Evolutionary conservation across 1,140 invertebrate genomes (phyloP).

Genomic region (Caenorhabditis remanei): DNA sequence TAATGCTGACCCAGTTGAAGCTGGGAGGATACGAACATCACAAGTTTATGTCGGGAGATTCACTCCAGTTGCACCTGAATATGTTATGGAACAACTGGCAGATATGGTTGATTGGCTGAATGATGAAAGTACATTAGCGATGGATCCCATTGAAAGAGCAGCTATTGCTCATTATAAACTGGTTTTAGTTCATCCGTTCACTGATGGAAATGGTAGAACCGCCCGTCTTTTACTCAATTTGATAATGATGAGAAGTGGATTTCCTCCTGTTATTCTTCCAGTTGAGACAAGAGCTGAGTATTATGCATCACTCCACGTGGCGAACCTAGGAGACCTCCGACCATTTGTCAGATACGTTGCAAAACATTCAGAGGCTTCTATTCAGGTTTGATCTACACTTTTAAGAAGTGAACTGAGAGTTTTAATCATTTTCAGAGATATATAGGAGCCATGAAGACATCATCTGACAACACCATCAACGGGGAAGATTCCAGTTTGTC

Average conservation of each 20-base stretch:
- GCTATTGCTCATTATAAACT: constrained; percentile 95
- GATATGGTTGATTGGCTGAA: constrained; percentile 90
- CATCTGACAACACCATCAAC: neutral
- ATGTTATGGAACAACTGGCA: constrained; percentile 88
- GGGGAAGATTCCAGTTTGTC: neutral
- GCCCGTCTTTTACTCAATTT: constrained; percentile 95
- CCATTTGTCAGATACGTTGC: constrained; percentile 96
- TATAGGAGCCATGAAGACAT: constrained; percentile 36
- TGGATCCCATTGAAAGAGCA: constrained; percentile 92
- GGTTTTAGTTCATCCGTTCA: constrained; percentile 80
- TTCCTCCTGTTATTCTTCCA: constrained; percentile 87
- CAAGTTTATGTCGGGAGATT: constrained; percentile 77
- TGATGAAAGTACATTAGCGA: constrained; percentile 85
- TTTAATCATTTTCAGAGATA: neutral
- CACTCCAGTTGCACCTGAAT: constrained; percentile 81
- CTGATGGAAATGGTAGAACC: constrained; percentile 88
- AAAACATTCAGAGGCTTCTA: constrained; percentile 70
- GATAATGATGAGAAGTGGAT: constrained; percentile 96
- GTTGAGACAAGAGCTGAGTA: constrained; percentile 86
- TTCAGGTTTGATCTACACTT: constrained; percentile 66
- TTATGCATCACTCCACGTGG: constrained; percentile 89
- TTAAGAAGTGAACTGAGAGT: neutral
- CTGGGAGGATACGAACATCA: constrained; percentile 79
- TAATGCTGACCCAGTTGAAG: constrained; percentile 83
- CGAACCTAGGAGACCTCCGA: constrained; percentile 90